Conservation (phyloP, 2,888 invertebrate species). For the Chrysina gloriosa region DNA sequence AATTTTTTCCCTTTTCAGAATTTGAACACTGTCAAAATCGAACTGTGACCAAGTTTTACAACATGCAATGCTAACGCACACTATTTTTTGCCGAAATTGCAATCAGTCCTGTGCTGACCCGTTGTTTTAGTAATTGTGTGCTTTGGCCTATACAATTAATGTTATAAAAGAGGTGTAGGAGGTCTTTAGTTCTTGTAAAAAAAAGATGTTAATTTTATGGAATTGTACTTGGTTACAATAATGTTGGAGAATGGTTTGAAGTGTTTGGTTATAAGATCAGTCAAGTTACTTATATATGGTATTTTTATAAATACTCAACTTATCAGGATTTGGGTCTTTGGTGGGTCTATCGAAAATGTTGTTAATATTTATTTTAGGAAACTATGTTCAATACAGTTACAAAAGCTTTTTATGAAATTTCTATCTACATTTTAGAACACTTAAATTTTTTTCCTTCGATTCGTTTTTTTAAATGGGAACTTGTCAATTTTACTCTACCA, state of each 20-base stretch:
- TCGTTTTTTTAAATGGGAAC: too few relatives aligned
- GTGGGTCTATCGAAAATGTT: background rate
- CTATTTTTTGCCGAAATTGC: background rate
- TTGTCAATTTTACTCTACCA: too few relatives aligned
- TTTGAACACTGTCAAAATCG: too few relatives aligned
- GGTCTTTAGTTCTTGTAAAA: background rate
- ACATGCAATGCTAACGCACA: background rate
- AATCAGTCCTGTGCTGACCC: conserved; percentile 9
- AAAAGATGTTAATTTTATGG: background rate
- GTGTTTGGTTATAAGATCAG: background rate
- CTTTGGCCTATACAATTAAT: background rate
- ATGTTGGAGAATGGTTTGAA: background rate
- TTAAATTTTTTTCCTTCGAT: too few relatives aligned
- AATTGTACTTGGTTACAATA: background rate
- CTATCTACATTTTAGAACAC: too few relatives aligned
- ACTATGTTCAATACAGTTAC: too few relatives aligned
- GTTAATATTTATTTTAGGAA: too few relatives aligned
- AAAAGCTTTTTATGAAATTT: too few relatives aligned
- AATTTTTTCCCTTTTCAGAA: too few relatives aligned
- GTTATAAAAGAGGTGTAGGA: background rate
- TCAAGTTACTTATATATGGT: background rate
- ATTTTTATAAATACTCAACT: background rate
- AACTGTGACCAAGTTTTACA: too few relatives aligned
- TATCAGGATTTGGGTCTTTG: too few relatives aligned
- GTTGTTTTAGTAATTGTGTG: background rate